Evolutionary conservation across 2,113 vertebrate genomes (phyloP).

Genomic region (Xerus inauris): DNA sequence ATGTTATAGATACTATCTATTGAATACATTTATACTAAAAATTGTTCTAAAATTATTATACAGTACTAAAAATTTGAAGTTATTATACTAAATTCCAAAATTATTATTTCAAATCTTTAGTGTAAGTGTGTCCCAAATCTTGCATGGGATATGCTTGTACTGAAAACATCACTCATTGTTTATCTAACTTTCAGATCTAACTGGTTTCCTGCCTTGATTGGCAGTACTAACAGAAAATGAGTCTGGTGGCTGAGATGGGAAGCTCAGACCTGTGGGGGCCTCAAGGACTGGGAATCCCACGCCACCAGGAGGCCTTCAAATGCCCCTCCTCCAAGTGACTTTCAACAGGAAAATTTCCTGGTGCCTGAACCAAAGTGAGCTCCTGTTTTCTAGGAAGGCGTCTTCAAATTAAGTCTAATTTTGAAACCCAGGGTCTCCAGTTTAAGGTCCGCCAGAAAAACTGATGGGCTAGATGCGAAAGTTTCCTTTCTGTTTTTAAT

Average conservation of each 20-base stretch:
- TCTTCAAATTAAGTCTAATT: neutral
- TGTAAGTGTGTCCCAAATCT: neutral
- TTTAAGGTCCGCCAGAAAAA: neutral
- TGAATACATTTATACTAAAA: neutral
- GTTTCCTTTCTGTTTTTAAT: neutral
- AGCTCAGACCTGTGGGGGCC: neutral
- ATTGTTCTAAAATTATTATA: neutral
- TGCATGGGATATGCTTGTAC: neutral
- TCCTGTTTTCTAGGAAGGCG: neutral
- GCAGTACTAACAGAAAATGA: neutral
- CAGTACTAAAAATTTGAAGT: neutral
- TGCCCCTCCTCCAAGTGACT: too few species aligned
- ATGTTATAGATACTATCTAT: neutral
- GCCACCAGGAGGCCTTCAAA: neutral
- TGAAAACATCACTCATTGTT: neutral
- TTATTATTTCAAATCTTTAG: neutral
- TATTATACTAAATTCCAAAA: neutral
- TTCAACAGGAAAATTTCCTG: neutral
- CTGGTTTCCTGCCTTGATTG: neutral
- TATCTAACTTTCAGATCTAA: neutral
- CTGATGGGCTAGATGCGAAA: neutral
- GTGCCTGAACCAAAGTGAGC: neutral
- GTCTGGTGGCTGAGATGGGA: neutral
- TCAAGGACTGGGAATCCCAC: accelerated
- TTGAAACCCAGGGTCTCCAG: too few species aligned